A percentile compares a stretch with the other conserved stretches of the same genome.
phyloP scores from a whole-genome alignment of 2,888 invertebrate species.

The Andrena dorsata region DNA sequence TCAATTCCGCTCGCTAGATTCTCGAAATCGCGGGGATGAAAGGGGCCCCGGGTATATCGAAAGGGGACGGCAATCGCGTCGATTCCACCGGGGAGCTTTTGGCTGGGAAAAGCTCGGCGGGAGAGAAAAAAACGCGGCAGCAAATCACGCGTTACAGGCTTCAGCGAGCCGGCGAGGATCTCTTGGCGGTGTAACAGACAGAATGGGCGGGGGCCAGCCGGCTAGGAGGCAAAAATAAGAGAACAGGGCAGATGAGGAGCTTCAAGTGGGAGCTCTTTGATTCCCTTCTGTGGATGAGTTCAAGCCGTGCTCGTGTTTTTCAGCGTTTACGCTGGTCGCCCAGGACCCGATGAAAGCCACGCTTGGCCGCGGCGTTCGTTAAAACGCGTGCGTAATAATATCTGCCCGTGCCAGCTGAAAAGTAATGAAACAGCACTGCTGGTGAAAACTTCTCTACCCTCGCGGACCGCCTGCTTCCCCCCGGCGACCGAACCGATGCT shows the following conservation, averaged over 20 bases:
- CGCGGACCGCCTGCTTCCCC: neutral
- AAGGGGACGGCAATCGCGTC: neutral
- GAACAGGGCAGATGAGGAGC: conserved; percentile 14
- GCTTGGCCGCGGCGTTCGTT: conserved; percentile 34
- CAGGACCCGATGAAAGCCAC: conserved; percentile 22
- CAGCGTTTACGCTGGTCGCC: conserved; percentile 47
- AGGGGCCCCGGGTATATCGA: neutral
- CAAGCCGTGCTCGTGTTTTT: conserved; percentile 19
- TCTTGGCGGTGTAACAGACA: conserved; percentile 36
- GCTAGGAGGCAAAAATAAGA: conserved; percentile 38
- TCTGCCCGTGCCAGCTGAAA: conserved; percentile 40
- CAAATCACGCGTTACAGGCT: conserved; percentile 63
- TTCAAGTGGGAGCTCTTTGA: conserved; percentile 39
- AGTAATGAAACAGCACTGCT: conserved; percentile 59
- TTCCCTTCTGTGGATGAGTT: conserved; percentile 19
- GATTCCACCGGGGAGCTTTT: neutral
- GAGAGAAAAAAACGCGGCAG: conserved; percentile 27
- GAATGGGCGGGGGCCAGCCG: conserved; percentile 6
- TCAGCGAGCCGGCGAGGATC: conserved; percentile 44
- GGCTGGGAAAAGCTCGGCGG: neutral
- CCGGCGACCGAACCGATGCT: conserved; percentile 43
- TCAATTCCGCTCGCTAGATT: conserved; percentile 11
- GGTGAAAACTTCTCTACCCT: conserved; percentile 58
- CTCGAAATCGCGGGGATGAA: neutral
- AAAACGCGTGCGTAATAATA: conserved; percentile 59